Evolutionary conservation across 2,888 invertebrate species (phyloP).

Genomic region (Amiota minor): DNA sequence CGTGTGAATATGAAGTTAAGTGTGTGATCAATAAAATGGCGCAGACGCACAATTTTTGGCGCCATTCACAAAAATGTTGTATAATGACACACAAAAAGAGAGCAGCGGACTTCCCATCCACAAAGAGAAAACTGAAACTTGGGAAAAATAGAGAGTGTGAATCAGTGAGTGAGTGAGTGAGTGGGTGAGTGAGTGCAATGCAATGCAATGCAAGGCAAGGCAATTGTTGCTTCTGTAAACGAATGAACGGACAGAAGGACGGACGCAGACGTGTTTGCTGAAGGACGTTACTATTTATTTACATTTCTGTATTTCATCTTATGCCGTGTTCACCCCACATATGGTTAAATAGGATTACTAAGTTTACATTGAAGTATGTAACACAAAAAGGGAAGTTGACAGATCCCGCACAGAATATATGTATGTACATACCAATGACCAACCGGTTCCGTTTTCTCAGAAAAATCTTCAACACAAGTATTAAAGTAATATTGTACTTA

Average conservation of each 20-base stretch:
- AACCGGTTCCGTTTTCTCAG: too few species aligned
- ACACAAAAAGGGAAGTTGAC: too few species aligned
- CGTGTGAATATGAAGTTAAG: neutral
- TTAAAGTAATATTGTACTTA: too few species aligned
- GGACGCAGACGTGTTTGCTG: conserved; percentile 1
- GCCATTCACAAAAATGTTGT: conserved; percentile 55
- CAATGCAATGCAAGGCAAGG: neutral
- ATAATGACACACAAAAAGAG: neutral
- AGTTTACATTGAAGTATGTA: too few species aligned
- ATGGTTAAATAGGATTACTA: too few species aligned
- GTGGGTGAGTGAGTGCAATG: too few species aligned
- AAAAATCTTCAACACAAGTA: too few species aligned
- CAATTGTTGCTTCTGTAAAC: conserved; percentile 21
- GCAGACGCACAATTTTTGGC: conserved; percentile 52
- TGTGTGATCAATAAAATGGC: conserved; percentile 52
- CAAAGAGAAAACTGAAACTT: neutral
- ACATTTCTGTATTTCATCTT: conserved; percentile 16
- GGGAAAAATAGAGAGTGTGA: too few species aligned
- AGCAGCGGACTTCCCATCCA: neutral
- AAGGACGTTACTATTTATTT: conserved; percentile 23
- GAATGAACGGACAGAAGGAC: neutral
- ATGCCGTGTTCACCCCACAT: too few species aligned
- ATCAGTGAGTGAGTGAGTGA: too few species aligned
- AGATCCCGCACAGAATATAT: too few species aligned
- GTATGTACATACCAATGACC: too few species aligned